Percentiles rank a stretch among this genome's conserved stretches.
Conservation (phyloP, 2,888 invertebrate species). For the Drosophila phalerata region DNA sequence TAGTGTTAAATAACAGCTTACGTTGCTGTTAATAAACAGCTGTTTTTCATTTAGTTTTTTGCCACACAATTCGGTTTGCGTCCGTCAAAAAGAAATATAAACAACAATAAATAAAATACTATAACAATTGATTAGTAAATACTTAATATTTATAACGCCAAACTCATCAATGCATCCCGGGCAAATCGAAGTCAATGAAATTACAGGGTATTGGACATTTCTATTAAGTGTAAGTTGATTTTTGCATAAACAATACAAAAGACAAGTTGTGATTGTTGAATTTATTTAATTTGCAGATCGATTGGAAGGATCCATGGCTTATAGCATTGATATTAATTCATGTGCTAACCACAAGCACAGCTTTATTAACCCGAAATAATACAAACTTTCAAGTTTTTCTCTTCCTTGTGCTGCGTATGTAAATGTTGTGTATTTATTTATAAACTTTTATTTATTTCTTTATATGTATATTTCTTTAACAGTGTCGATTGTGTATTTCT, state of each 20-base stretch:
- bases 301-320: conserved; percentile 96
- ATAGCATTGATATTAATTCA: conserved; percentile 92
- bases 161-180: conserved; percentile 57
- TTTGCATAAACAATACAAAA: neutral
- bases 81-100: conserved; percentile 20
- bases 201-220: conserved; percentile 92
- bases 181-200: conserved; percentile 86
- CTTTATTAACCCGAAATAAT: conserved; percentile 93
- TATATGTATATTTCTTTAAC: conserved; percentile 75
- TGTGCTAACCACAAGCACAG: conserved; percentile 91
- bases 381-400: conserved; percentile 94
- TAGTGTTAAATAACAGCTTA: neutral
- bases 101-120: conserved; percentile 10
- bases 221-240: conserved; percentile 90
- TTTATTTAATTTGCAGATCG: conserved; percentile 88
- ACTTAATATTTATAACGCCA: neutral
- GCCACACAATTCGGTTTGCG: conserved; percentile 22
- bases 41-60: conserved; percentile 3
- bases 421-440: neutral
- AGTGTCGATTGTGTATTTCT: conserved; percentile 95
- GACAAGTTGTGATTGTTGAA: neutral
- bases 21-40: conserved; percentile 14
- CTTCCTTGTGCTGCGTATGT: conserved; percentile 93
- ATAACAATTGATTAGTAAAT: neutral
- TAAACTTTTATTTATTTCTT: neutral